Conservation (phyloP, 2,797 vertebrate genomes). For the Tenualosa thibaudeaui region DNA sequence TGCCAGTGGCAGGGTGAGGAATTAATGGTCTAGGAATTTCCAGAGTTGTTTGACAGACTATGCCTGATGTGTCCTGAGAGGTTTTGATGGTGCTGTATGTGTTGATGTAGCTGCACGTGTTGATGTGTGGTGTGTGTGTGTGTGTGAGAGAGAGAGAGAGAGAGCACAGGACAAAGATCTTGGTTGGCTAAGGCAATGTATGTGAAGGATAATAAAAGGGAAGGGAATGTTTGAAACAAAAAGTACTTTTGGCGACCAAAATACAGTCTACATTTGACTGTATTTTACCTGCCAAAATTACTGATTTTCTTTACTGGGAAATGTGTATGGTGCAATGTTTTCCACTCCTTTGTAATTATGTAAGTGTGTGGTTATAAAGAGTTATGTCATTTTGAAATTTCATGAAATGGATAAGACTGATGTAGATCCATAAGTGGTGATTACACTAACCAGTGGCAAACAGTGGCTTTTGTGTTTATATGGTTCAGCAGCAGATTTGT, state of each 20-base stretch:
- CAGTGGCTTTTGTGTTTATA: too few relatives aligned
- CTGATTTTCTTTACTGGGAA: background rate
- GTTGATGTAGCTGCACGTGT: background rate
- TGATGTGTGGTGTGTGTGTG: background rate
- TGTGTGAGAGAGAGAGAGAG: background rate
- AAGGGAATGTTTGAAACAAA: constrained; percentile 20
- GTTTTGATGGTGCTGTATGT: constrained; percentile 11
- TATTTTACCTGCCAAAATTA: background rate
- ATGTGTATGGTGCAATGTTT: constrained; percentile 12
- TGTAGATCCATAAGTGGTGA: background rate
- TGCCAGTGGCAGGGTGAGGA: background rate
- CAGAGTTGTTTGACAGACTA: background rate
- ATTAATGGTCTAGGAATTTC: background rate
- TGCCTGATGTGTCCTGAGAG: background rate
- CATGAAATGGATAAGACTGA: background rate
- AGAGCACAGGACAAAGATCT: background rate
- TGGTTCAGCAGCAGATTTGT: too few relatives aligned
- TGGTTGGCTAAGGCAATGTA: background rate
- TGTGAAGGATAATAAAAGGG: constrained; percentile 29
- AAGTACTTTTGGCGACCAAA: constrained; percentile 18
- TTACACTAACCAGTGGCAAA: too few relatives aligned
- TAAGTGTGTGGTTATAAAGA: constrained; percentile 6
- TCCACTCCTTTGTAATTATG: background rate
- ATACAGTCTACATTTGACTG: background rate
- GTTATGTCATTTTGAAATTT: background rate